Conservation (phyloP, 2,797 vertebrate genomes). For the Pipistrellus pygmaeus region DNA sequence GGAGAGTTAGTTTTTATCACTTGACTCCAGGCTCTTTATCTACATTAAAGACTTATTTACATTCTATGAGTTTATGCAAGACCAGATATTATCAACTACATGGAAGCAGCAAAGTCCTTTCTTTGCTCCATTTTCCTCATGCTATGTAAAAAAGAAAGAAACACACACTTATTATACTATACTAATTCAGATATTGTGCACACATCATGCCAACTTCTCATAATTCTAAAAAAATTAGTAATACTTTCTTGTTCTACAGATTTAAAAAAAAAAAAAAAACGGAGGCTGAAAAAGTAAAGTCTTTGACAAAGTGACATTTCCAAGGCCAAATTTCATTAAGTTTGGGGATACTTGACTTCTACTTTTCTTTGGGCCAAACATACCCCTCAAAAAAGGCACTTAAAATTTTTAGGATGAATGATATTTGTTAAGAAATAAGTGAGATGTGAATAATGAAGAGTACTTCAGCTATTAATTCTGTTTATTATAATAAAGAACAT, state of each 20-base stretch:
- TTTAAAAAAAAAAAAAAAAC: background rate
- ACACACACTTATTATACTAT: background rate
- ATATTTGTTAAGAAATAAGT: constrained; percentile 43
- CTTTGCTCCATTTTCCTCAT: constrained; percentile 28
- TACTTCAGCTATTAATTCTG: constrained; percentile 56
- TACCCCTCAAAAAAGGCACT: background rate
- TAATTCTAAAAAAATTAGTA: background rate
- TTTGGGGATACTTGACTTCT: background rate
- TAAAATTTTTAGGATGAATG: background rate
- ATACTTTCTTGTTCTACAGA: background rate
- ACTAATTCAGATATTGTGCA: background rate
- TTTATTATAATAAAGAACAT: constrained; percentile 46
- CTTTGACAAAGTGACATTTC: constrained; percentile 59
- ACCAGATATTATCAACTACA: constrained; percentile 35
- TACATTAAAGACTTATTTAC: background rate
- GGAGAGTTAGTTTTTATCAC: constrained; percentile 27
- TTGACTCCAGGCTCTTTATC: constrained; percentile 6
- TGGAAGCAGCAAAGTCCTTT: background rate
- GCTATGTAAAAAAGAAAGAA: background rate
- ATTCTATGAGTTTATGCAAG: constrained; percentile 21
- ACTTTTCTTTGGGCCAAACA: background rate
- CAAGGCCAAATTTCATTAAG: constrained; percentile 40
- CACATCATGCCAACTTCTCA: background rate
- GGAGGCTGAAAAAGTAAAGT: background rate
- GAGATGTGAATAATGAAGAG: constrained; percentile 42